Evolutionary conservation across 2,888 invertebrate genomes (phyloP).

Genomic region (Pocota personata): DNA sequence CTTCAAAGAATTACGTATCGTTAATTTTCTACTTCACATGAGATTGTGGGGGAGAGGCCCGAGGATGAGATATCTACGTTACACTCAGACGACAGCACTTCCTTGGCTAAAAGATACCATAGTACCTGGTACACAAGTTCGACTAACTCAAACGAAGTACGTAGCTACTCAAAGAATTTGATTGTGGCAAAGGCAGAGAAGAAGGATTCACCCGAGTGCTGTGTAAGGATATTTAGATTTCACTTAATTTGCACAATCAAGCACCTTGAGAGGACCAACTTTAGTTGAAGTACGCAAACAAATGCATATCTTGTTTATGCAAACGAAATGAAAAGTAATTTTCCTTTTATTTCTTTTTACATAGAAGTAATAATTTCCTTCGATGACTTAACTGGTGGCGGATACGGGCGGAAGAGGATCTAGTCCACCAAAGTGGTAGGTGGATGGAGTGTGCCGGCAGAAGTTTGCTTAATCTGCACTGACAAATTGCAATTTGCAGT

Average conservation of each 20-base stretch:
- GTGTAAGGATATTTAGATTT: constrained; percentile 71
- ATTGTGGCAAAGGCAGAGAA: constrained; percentile 35
- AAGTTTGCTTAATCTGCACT: constrained; percentile 65
- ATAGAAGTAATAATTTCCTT: constrained; percentile 45
- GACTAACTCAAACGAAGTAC: constrained; percentile 35
- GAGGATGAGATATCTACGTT: neutral
- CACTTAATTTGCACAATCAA: constrained; percentile 74
- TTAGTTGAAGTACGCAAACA: constrained; percentile 54
- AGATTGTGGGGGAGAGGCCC: constrained; percentile 8
- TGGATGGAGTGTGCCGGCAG: constrained; percentile 18
- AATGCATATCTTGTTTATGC: constrained; percentile 69
- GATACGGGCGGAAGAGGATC: neutral
- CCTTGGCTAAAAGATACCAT: neutral
- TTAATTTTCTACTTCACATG: constrained; percentile 64
- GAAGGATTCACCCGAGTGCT: constrained; percentile 36
- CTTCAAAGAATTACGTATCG: constrained; percentile 46
- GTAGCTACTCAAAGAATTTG: constrained; percentile 24
- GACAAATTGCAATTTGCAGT: constrained; percentile 68
- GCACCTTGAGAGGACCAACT: constrained; percentile 67
- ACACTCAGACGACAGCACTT: constrained; percentile 5
- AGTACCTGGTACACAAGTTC: constrained; percentile 12
- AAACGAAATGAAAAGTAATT: constrained; percentile 63
- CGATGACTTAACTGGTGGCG: constrained; percentile 52
- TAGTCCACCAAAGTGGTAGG: neutral
- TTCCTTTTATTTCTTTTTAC: neutral